Evolutionary conservation across 1,140 invertebrate species (phyloP).

Genomic region (Cydia fagiglandana): DNA sequence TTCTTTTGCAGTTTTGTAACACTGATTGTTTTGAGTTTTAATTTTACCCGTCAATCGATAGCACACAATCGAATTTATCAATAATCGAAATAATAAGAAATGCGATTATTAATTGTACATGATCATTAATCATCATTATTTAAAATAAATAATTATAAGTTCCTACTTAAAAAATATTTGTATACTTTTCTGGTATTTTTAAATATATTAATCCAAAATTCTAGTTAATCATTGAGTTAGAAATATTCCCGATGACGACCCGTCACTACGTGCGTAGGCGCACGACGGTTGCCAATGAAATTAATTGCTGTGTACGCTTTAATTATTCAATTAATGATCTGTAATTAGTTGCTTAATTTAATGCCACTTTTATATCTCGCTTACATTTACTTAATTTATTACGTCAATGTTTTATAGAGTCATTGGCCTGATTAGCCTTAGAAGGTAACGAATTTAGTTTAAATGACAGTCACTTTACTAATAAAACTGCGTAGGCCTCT

Average conservation of each 20-base stretch:
- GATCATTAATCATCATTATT: no score
- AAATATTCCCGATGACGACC: not conserved
- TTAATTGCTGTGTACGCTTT: conserved; percentile 6
- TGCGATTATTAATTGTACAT: no score
- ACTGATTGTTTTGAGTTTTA: no score
- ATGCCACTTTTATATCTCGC: conserved; percentile 24
- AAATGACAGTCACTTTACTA: conserved; percentile 2
- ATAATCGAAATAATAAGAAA: no score
- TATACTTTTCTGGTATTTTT: no score
- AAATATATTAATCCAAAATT: no score
- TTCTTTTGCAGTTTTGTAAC: no score
- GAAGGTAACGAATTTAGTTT: conserved; percentile 20
- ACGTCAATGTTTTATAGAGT: conserved; percentile 12
- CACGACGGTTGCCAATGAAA: not conserved
- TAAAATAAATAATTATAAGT: no score
- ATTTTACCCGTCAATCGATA: no score
- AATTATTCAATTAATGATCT: conserved; percentile 29
- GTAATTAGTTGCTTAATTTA: conserved; percentile 29
- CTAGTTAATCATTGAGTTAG: not conserved
- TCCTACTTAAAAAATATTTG: no score
- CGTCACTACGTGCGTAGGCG: conserved; percentile 1
- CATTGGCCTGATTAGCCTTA: conserved; percentile 21
- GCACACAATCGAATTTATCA: no score
- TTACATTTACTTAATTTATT: conserved; percentile 23
- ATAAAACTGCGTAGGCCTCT: not conserved